phyloP scores from a whole-genome alignment of 2,113 vertebrate species.

The Hemiprocne comata region DNA sequence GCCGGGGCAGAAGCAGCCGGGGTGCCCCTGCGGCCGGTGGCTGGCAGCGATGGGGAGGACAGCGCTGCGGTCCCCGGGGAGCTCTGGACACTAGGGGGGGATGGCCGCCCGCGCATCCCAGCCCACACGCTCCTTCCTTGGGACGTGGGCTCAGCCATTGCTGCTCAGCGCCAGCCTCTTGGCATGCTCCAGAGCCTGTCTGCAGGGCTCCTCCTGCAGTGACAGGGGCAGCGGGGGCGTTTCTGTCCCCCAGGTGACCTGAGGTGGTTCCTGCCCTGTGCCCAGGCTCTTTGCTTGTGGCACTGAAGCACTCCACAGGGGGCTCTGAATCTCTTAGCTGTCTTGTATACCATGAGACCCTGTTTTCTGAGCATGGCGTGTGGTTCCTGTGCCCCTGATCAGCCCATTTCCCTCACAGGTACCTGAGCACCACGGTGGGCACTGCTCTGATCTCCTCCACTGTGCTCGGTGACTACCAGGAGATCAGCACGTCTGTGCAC shows the following conservation, averaged over 20 bases:
- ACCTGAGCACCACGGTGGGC: conserved; percentile 77
- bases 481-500: conserved; percentile 79
- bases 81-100: conserved; percentile 32
- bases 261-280: background rate
- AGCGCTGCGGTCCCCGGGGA: background rate
- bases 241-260: fast-evolving
- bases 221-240: fast-evolving
- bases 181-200: background rate
- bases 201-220: fast-evolving
- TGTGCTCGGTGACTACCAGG: conserved; percentile 75
- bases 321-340: background rate
- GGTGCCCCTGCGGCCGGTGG: fast-evolving
- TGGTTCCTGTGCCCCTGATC: background rate
- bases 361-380: fast-evolving
- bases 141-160: background rate
- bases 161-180: fast-evolving
- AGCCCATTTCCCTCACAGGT: conserved; percentile 62
- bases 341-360: fast-evolving
- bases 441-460: conserved; percentile 86
- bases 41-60: fast-evolving
- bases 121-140: fast-evolving
- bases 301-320: background rate
- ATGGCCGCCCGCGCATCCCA: background rate
- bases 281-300: background rate
- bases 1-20: background rate